Evolutionary conservation across 1,140 invertebrate genomes (phyloP).

Genomic region (Calliphora vicina): DNA sequence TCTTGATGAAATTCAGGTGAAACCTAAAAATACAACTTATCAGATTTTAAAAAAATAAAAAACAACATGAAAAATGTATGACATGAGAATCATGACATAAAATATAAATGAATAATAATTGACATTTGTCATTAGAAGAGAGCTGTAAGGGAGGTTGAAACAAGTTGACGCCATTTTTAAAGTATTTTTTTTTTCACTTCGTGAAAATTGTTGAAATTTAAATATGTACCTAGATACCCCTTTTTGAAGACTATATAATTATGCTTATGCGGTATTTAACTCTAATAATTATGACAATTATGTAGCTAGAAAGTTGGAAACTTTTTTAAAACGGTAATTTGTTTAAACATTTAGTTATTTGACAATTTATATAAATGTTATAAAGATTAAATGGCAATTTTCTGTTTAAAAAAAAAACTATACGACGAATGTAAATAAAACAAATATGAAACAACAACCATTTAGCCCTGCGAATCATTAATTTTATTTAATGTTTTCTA

Average conservation of each 20-base stretch:
- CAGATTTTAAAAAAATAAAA: slow-evolving; percentile 13
- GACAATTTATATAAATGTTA: not conserved
- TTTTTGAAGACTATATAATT: not conserved
- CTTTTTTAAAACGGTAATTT: not conserved
- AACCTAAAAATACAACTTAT: slow-evolving; percentile 4
- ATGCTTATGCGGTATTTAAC: slow-evolving; percentile 29
- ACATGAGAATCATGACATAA: not conserved
- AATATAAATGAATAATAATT: not conserved
- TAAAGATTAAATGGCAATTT: not conserved
- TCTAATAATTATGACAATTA: slow-evolving; percentile 23
- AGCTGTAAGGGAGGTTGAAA: not conserved
- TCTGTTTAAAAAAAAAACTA: not conserved
- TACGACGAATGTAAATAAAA: not conserved
- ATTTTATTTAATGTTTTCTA: not conserved
- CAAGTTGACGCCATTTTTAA: slow-evolving; percentile 4
- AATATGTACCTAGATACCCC: not conserved
- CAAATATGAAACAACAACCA: not conserved
- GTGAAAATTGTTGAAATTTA: not conserved
- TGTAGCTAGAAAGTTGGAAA: not conserved
- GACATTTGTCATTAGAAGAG: not conserved
- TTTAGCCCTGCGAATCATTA: not conserved
- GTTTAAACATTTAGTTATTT: not conserved
- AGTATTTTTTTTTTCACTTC: not conserved
- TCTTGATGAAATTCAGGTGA: slow-evolving; percentile 14
- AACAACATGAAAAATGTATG: not conserved